These are phyloP conservation scores for Nephila pilipes DNA, from an alignment of 1,140 invertebrate species.

Conservation along the genomic window DNA sequence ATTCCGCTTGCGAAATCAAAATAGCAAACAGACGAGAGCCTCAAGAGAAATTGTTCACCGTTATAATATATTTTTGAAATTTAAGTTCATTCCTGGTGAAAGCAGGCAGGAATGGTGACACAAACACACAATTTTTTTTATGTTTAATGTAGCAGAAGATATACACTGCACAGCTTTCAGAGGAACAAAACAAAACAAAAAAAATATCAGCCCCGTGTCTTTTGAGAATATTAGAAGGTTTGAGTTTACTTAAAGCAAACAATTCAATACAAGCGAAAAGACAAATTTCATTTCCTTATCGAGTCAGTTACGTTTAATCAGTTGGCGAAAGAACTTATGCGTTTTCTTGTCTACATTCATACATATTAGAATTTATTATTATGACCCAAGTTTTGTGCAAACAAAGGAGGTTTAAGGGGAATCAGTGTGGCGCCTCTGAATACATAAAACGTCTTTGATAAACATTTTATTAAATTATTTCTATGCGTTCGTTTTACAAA, in stretches of 20 bases:
- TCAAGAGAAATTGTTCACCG: not conserved
- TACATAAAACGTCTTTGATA: not conserved
- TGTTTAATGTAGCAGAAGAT: not conserved
- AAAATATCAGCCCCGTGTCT: not conserved
- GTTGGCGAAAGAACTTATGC: not conserved
- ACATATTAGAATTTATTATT: not conserved
- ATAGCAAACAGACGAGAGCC: too few relatives aligned
- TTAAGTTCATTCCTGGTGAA: not conserved
- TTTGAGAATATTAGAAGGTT: not conserved
- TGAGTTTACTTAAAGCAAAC: not conserved
- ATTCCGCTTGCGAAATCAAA: too few relatives aligned
- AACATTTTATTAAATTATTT: not conserved
- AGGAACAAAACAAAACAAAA: not conserved
- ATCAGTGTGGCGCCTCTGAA: not conserved
- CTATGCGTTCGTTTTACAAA: not conserved
- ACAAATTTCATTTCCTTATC: not conserved
- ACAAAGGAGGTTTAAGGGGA: not conserved
- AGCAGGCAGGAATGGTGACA: not conserved
- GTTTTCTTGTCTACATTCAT: too few relatives aligned
- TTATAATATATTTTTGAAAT: not conserved
- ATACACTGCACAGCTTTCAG: not conserved
- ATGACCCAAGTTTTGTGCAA: not conserved
- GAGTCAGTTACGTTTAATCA: not conserved
- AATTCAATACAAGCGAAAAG: not conserved
- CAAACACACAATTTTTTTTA: not conserved